Evolutionary conservation across 1,140 invertebrate species (phyloP), one percentile per base, ranked within the genome.

Genomic region (Cydia pomonella): DNA sequence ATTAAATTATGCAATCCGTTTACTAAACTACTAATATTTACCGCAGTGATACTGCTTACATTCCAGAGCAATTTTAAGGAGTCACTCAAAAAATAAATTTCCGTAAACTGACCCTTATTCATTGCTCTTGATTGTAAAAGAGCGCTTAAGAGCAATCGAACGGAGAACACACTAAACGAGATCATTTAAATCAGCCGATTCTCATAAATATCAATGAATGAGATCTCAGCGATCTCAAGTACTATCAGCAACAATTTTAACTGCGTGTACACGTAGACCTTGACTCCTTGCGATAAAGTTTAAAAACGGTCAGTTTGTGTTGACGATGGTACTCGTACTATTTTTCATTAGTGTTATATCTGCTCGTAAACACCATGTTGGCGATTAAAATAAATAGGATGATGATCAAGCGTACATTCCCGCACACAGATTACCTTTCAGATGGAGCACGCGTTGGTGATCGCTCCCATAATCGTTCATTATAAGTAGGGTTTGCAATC

Each of bases 311-410:
- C 16, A 16, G 3, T 44, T 16, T 0, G 3, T 44, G 41, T 44
- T 7, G 41, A 44, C 12, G 38, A 41, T 41, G 12, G 12, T 7
- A 33, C 29, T n/a, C n/a, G n/a, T n/a, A 33, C 29, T 1, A 33
- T 33, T 33, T 50, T 50, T 18, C 6, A 50, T 50, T 50, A 50
- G 41, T 50, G 6, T 16, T 50, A 50, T 50, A 18, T n/a, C 16
- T 50, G 47, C 47, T 50, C 16, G 47, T 50, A 50, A 50, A 50
- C 47, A 50, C 47, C n/a, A 50, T 50, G 47, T 18, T n/a, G 47
- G 7, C n/a, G n/a, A 50, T n/a, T n/a, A 5, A 50, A 3, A 50
- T 50, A 50, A 50, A n/a, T 50, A 50, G 16, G 5, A 50, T 18
- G n/a, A 18, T 12, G 47, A 50, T 50, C 4, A n/a, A 18, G n/a